Conservation (phyloP, 2,113 vertebrate genomes). For the Sinocyclocheilus anshuiensis region DNA sequence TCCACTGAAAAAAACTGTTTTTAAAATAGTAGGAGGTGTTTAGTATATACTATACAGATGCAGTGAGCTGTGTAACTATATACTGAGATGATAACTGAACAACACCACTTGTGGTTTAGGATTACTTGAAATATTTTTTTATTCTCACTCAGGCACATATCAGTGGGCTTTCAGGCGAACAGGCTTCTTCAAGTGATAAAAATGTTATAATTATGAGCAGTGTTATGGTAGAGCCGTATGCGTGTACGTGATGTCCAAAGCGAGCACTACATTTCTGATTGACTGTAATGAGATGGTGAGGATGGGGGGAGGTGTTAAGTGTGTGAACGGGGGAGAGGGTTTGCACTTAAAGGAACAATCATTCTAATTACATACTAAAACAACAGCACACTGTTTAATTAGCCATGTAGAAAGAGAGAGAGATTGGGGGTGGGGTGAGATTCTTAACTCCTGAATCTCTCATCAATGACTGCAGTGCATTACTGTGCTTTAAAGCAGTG, state of each 20-base stretch:
- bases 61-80: background rate
- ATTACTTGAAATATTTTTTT: background rate
- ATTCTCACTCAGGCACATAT: background rate
- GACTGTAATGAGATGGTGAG: constrained; percentile 27
- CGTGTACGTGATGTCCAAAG: background rate
- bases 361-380: constrained; percentile 34
- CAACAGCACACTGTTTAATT: constrained; percentile 13
- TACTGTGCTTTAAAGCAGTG: constrained; percentile 2
- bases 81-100: background rate
- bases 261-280: constrained; percentile 9
- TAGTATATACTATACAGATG: background rate
- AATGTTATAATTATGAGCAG: background rate
- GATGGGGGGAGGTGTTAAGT: constrained; percentile 13
- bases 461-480: background rate
- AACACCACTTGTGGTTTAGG: background rate
- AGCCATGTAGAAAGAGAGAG: background rate
- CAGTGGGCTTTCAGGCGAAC: background rate
- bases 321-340: background rate
- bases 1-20: background rate
- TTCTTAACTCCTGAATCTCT: background rate
- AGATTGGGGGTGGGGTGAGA: background rate
- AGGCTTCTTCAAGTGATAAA: background rate
- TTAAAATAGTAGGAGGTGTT: background rate
- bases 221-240: background rate
- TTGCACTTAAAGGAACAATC: constrained; percentile 30